Conservation (phyloP, 2,888 invertebrate genomes). For the Ephialtes manifestator region DNA sequence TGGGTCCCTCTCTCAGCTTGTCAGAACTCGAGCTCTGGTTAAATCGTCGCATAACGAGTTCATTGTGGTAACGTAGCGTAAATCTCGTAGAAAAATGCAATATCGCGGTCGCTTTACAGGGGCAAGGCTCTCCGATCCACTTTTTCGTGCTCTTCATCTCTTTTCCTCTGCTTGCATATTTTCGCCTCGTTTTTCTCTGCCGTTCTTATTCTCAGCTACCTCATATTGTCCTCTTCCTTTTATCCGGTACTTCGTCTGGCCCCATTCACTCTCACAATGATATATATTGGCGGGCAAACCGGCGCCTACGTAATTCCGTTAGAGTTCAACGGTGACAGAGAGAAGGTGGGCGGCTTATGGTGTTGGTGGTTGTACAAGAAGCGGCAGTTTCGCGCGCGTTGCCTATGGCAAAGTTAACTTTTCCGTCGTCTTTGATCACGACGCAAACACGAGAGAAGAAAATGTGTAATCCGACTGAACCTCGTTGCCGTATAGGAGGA, state of each 20-base stretch:
- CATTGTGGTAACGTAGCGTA: constrained; percentile 77
- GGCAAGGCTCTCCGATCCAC: constrained; percentile 24
- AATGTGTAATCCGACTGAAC: not conserved
- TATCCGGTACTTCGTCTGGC: constrained; percentile 9
- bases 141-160: constrained; percentile 1
- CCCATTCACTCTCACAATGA: constrained; percentile 26
- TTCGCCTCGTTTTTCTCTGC: constrained; percentile 5
- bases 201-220: constrained; percentile 28
- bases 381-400: constrained; percentile 46
- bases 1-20: constrained; percentile 34
- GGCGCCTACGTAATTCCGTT: constrained; percentile 79
- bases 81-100: constrained; percentile 76
- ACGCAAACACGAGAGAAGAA: constrained; percentile 13
- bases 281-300: constrained; percentile 69
- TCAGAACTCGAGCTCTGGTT: constrained; percentile 58
- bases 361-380: constrained; percentile 32
- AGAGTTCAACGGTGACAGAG: constrained; percentile 62
- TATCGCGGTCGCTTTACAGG: constrained; percentile 65
- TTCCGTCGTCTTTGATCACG: constrained; percentile 15
- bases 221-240: constrained; percentile 26
- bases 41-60: constrained; percentile 77
- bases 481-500: no score
- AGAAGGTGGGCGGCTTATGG: constrained; percentile 45
- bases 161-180: not conserved
- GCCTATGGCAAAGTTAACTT: constrained; percentile 17